Percentiles rank a stretch among this genome's conserved stretches.
phyloP scores from a whole-genome alignment of 2,797 vertebrate genomes.

The Artibeus lituratus region DNA sequence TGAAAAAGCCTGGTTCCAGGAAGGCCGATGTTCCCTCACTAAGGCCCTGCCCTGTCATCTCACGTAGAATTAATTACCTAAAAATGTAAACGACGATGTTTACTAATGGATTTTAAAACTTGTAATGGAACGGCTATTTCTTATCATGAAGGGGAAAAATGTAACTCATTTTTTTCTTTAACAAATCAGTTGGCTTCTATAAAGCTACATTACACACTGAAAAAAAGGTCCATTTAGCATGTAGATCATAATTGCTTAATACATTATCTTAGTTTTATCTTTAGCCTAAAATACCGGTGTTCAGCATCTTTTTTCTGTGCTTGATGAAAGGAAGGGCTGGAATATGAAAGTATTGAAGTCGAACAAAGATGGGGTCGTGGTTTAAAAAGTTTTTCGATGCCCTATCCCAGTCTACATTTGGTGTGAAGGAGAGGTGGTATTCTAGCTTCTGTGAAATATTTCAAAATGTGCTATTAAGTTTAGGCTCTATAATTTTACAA shows the following conservation, averaged over 20 bases:
- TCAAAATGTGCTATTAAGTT: background rate
- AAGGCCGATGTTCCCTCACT: conserved; percentile 33
- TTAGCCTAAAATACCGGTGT: background rate
- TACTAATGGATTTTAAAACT: conserved; percentile 65
- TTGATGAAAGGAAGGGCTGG: background rate
- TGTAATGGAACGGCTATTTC: conserved; percentile 36
- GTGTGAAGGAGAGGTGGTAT: background rate
- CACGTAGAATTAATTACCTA: conserved; percentile 53
- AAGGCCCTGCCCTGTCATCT: conserved; percentile 44
- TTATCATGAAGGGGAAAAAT: conserved; percentile 27
- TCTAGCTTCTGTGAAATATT: background rate
- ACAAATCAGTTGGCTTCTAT: conserved; percentile 12
- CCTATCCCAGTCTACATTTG: background rate
- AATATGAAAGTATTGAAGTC: background rate
- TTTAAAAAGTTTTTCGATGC: background rate
- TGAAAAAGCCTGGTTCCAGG: conserved; percentile 55
- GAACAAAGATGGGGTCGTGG: background rate
- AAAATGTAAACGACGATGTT: conserved; percentile 57
- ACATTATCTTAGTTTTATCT: background rate
- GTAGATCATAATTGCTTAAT: background rate
- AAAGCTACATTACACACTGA: background rate
- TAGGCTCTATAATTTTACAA: conserved; percentile 9
- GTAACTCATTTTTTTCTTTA: conserved; percentile 6
- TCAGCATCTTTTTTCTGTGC: background rate
- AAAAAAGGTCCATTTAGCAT: background rate